Base-by-base conservation (phyloP, 2,113 vertebrate species). In the Amphiprion percula region DNA sequence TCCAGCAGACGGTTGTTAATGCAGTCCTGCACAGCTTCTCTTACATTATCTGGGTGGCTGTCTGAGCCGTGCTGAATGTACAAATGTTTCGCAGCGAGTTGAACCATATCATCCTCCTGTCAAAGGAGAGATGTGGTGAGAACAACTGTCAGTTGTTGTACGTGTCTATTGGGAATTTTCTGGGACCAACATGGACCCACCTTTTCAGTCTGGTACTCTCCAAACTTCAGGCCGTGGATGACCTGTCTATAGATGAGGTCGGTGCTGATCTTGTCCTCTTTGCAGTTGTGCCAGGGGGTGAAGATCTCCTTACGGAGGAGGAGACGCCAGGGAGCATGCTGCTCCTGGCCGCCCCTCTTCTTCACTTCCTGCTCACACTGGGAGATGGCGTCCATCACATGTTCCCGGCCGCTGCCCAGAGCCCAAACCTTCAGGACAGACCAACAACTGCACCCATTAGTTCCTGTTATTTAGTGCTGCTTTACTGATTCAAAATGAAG, bases 221-320 rank as follows among this genome's bases (percentile, higher is more conserved):
- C 96, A 1, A 88, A 95, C 55, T 96, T 94, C 56, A 99, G 77
- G 3, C 98, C 97, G 0, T 95, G 96, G 70, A 99, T 91, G 82
- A 98, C 71, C 88, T 99, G 98, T 77, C 80, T 94, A 91, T 99
- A 99, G 65, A 99, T 97, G 83, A 99, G 97, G 19, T 97, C 94
- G 0, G 97, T 99, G 94, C 97, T 97, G 84, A 96, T 39, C 0
- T 93, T 83, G 82, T 99, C 98, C 72, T 96, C 89, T 5, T 14
- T 86, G 87, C 95, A 96, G 91, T 95, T 92, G 23, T 99, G 98
- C 98, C 98, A 99, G 0, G 98, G 97, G 0, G 95, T 96, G 88
- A 99, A 99, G 88, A 99, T 93, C 83, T 99, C 97, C 88, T 99
- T 99, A 7, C 97, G 95, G 91, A 97, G 97, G 90, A 96, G 96